Base-by-base conservation (phyloP, 2,113 vertebrate species). In the Hassar affinis region DNA sequence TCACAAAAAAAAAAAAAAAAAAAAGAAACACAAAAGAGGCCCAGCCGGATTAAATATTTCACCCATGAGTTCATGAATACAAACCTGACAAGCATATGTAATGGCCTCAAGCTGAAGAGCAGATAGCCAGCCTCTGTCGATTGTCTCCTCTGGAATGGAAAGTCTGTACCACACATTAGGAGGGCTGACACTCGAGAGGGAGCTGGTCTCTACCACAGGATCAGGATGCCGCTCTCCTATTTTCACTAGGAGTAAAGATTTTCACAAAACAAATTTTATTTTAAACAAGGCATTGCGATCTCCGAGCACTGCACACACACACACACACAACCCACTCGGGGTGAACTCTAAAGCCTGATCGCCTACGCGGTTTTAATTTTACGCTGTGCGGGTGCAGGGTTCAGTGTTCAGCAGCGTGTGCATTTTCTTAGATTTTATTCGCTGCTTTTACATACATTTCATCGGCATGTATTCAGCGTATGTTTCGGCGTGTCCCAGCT, bases 401-500 rank as follows among this genome's bases (percentile, higher is more conserved):
- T n/a, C n/a, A 47, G 66, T 45, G 38, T 25, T 69, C 66, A 69
- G 4, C 66, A 4, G 7, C 20, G 11, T 51, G 27, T 27, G 20
- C 17, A 15, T 57, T 6, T 38, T 33, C n/a, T n/a, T n/a, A n/a
- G n/a, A 4, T 22, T 75, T 18, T 59, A 20, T 35, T 42, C 1
- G 8, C n/a, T n/a, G 33, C 15, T 51, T 0, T 52, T 77, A 79
- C 96, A 10, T 94, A 98, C 98, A 78, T 94, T 99, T 99, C 95
- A 99, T 96, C 27, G 98, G 98, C 98, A 99, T 99, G 84, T 99
- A 99, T 86, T 99, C 98, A 1, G 98, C 97, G 0, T 99, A 99
- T 0, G 98, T 99, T 88, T 99, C 98, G 15, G 97, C 97, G 33
- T 99, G 97, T 69, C 97, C 98, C 93, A 99, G 91, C 93, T 99